A percentile compares a stretch with the other conserved stretches of the same genome.
phyloP scores from a whole-genome alignment of 2,113 vertebrate genomes.

The Ibidorhyncha struthersii region DNA sequence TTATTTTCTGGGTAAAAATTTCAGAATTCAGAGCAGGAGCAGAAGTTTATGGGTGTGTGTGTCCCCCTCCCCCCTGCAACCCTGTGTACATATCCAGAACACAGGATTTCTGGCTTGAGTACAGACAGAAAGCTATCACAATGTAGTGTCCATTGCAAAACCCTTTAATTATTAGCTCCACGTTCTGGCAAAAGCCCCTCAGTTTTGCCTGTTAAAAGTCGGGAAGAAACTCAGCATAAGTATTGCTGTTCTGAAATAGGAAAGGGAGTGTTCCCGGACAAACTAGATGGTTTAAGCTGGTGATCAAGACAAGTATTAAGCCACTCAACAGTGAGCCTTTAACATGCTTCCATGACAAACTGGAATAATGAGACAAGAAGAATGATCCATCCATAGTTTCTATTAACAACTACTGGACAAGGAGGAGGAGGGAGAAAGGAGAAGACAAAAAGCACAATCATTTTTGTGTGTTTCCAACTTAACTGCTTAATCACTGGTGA shows the following conservation, averaged over 20 bases:
- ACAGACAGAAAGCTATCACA: background rate
- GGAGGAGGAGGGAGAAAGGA: background rate
- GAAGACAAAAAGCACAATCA: background rate
- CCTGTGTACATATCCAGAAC: background rate
- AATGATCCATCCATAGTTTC: background rate
- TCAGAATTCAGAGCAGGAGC: background rate
- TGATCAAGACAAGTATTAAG: background rate
- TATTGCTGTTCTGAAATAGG: background rate
- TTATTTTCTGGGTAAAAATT: background rate
- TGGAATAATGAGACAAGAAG: background rate
- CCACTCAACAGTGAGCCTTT: background rate
- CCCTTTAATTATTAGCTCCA: background rate
- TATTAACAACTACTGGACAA: background rate
- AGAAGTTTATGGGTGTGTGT: background rate
- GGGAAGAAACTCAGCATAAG: background rate
- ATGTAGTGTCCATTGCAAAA: background rate
- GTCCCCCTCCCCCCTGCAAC: rapidly evolving
- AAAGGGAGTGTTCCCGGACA: background rate
- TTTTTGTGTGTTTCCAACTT: background rate
- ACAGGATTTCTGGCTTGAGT: background rate
- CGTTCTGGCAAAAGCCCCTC: background rate
- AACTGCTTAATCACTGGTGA: background rate
- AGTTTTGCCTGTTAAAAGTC: background rate
- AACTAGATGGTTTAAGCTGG: background rate
- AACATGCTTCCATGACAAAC: background rate